A percentile compares a stretch with the other conserved stretches of the same genome.
Conservation (phyloP, 30 jellyfish, hydroid and myxozoan genomes). For the Chrysaora quinquecirrha region DNA sequence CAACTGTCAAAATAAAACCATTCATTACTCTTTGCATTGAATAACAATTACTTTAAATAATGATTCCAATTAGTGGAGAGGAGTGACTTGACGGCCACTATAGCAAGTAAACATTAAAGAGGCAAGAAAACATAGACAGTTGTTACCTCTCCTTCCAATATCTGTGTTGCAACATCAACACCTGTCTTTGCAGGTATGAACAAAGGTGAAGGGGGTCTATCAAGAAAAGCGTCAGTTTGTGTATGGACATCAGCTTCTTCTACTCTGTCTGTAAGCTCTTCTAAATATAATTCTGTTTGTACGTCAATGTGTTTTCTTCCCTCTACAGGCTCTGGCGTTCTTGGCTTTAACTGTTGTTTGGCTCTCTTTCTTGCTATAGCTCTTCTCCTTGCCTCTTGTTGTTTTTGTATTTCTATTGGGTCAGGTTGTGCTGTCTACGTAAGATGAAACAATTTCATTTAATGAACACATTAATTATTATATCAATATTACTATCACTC, state of each 20-base stretch:
- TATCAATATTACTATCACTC: too few species aligned
- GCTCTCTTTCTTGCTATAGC: conserved; percentile 91
- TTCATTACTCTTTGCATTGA: too few species aligned
- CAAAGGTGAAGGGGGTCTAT: conserved; percentile 94
- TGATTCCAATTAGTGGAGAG: too few species aligned
- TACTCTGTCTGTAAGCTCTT: conserved; percentile 94
- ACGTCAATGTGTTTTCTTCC: conserved; percentile 96
- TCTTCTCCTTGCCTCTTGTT: conserved; percentile 85
- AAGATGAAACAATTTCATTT: neutral
- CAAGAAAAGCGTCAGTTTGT: conserved; percentile 96
- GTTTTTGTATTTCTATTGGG: conserved; percentile 90
- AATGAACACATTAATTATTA: too few species aligned
- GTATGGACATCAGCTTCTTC: conserved; percentile 95
- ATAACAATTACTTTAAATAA: too few species aligned
- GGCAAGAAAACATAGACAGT: too few species aligned
- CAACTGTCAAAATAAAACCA: conserved; percentile 56
- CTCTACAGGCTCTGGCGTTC: conserved; percentile 97
- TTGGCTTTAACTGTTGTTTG: conserved; percentile 79
- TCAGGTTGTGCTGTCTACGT: conserved; percentile 91
- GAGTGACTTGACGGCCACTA: too few species aligned
- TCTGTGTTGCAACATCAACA: conserved; percentile 90
- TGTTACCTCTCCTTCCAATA: conserved; percentile 92
- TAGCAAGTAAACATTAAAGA: too few species aligned
- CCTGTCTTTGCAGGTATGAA: conserved; percentile 97
- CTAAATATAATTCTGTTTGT: conserved; percentile 90